phyloP scores from a whole-genome alignment of 2,888 invertebrate genomes.

The Caprella mutica region DNA sequence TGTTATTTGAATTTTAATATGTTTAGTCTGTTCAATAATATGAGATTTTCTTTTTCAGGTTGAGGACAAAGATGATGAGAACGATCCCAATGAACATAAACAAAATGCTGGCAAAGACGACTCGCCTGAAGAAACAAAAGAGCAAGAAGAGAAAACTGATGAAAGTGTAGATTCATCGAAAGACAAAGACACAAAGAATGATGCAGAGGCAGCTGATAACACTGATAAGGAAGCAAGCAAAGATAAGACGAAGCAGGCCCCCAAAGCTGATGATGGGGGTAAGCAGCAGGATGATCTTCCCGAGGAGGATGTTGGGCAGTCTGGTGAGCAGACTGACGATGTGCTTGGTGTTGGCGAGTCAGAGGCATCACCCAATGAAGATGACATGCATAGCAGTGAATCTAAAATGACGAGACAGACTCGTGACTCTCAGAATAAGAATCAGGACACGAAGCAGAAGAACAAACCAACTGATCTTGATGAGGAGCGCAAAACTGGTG shows the following conservation, averaged over 20 bases:
- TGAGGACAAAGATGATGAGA: slow-evolving; percentile 53
- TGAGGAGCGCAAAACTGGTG: slow-evolving; percentile 49
- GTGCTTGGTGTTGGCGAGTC: slow-evolving; percentile 42
- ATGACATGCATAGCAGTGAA: slow-evolving; percentile 20
- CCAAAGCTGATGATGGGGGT: slow-evolving; percentile 22
- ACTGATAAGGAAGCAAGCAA: slow-evolving; percentile 31
- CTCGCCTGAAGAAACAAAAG: slow-evolving; percentile 45
- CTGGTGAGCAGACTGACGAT: slow-evolving; percentile 35
- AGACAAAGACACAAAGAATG: slow-evolving; percentile 33
- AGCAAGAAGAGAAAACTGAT: slow-evolving; percentile 46
- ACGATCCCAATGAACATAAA: slow-evolving; percentile 34
- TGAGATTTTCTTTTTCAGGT: slow-evolving; percentile 35
- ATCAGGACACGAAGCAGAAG: slow-evolving; percentile 50
- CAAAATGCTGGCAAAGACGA: slow-evolving; percentile 39
- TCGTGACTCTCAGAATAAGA: slow-evolving; percentile 21
- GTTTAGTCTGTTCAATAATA: slow-evolving; percentile 14
- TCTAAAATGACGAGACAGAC: slow-evolving; percentile 30
- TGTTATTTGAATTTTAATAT: too few relatives aligned
- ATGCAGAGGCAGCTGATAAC: slow-evolving; percentile 33
- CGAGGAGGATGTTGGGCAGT: slow-evolving; percentile 35
- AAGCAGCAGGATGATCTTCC: slow-evolving; percentile 32
- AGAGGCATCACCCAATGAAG: slow-evolving; percentile 40
- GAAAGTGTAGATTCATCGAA: slow-evolving; percentile 40
- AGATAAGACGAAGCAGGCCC: slow-evolving; percentile 28
- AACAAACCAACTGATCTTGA: slow-evolving; percentile 60